Evolutionary conservation across 2,113 vertebrate genomes (phyloP).

Genomic region (Bos taurus): DNA sequence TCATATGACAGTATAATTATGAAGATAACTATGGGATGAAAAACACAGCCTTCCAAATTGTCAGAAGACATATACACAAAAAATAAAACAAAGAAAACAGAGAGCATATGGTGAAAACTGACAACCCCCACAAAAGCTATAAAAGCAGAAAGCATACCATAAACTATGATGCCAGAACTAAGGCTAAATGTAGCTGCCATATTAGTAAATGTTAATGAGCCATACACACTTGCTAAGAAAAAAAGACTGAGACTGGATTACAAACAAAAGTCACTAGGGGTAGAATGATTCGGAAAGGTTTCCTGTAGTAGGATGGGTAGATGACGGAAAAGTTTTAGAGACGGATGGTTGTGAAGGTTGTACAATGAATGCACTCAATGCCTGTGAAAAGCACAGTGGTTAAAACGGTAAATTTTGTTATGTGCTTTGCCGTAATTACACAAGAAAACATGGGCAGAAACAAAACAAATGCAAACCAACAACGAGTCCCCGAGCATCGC

Average conservation of each 20-base stretch:
- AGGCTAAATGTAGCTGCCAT: not conserved
- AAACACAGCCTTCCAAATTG: constrained; percentile 32
- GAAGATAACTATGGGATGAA: not conserved
- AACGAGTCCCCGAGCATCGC: not conserved
- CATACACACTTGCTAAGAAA: not conserved
- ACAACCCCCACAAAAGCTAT: constrained; percentile 20
- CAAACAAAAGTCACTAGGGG: not conserved
- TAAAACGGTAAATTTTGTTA: not conserved
- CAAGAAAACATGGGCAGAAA: not conserved
- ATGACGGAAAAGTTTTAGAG: no score
- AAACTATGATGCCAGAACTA: not conserved
- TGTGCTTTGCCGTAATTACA: not conserved
- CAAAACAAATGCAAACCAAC: not conserved
- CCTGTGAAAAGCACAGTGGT: rapidly evolving
- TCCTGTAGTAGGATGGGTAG: rapidly evolving
- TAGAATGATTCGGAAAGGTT: not conserved
- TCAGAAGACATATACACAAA: constrained; percentile 23
- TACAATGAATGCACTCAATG: rapidly evolving
- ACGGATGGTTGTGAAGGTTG: rapidly evolving
- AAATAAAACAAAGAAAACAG: constrained; percentile 54
- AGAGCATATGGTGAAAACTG: constrained; percentile 6
- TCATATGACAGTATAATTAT: not conserved
- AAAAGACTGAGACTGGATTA: no score
- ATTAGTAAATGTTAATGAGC: not conserved
- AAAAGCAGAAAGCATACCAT: not conserved